Percentiles rank a stretch among this genome's conserved stretches.
Conservation (phyloP, 2,888 invertebrate genomes). For the Phalera bucephala region DNA sequence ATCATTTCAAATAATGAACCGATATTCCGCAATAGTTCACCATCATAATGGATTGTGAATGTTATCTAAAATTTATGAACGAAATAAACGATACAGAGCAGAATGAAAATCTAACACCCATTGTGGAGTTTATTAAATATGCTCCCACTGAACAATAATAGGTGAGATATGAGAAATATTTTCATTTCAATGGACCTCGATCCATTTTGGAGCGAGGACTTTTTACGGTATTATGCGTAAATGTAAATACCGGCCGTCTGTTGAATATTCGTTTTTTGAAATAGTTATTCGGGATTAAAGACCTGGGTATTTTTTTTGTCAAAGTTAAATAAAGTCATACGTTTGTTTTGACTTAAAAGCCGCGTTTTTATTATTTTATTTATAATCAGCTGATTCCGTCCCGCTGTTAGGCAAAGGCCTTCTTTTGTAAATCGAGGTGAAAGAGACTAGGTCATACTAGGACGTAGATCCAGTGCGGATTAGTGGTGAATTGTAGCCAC, state of each 20-base stretch:
- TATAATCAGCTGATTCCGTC: too few species aligned
- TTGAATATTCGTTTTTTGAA: neutral
- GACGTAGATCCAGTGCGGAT: too few species aligned
- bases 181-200: slow-evolving; percentile 23
- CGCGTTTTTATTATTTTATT: too few species aligned
- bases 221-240: slow-evolving; percentile 17
- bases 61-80: slow-evolving; percentile 12
- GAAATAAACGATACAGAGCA: slow-evolving; percentile 14
- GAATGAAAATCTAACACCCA: slow-evolving; percentile 22
- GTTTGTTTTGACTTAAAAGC: too few species aligned
- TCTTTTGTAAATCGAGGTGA: too few species aligned
- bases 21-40: neutral
- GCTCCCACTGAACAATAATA: slow-evolving; percentile 22
- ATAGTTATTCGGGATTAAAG: too few species aligned
- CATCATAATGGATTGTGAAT: slow-evolving; percentile 1
- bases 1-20: too few species aligned
- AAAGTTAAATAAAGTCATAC: too few species aligned
- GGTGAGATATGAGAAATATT: slow-evolving; percentile 18
- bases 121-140: slow-evolving; percentile 24
- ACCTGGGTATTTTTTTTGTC: too few species aligned
- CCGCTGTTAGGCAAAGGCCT: too few species aligned
- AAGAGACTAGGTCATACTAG: too few species aligned
- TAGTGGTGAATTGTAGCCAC: too few species aligned
- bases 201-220: slow-evolving; percentile 15
- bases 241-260: neutral